Conservation (phyloP, 2,797 vertebrate genomes). For the Sylvilagus floridanus region DNA sequence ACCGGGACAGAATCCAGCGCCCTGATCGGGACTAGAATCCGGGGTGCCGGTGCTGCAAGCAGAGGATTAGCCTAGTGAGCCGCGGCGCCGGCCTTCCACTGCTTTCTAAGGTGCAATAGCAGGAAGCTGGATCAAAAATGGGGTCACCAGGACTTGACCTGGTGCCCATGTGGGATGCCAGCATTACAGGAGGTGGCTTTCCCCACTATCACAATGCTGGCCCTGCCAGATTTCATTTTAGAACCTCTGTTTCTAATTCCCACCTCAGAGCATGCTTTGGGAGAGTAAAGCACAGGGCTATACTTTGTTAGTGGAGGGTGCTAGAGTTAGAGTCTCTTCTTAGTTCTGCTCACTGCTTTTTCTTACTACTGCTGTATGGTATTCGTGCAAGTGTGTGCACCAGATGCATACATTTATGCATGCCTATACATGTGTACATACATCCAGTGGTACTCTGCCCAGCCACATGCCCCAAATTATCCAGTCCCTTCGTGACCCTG, state of each 20-base stretch:
- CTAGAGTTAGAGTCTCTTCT: neutral
- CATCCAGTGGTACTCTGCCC: neutral
- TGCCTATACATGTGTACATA: too few relatives aligned
- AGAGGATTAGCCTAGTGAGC: too few relatives aligned
- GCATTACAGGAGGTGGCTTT: too few relatives aligned
- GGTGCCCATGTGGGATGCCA: too few relatives aligned
- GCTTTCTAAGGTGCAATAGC: too few relatives aligned
- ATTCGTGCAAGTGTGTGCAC: rapidly evolving
- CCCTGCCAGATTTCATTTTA: neutral
- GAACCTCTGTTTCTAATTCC: neutral
- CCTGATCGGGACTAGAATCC: too few relatives aligned
- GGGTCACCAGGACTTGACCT: too few relatives aligned
- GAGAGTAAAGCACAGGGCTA: rapidly evolving
- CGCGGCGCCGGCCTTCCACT: too few relatives aligned
- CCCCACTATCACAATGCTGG: too few relatives aligned
- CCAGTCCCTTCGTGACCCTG: neutral
- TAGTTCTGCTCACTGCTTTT: neutral
- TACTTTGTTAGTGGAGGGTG: neutral
- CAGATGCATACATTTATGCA: neutral
- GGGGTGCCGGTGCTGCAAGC: too few relatives aligned
- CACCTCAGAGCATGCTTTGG: constrained; percentile 7
- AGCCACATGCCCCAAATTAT: neutral
- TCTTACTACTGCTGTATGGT: neutral
- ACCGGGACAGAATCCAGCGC: too few relatives aligned
- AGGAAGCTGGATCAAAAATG: too few relatives aligned